Evolutionary conservation across 2,113 vertebrate genomes (phyloP), one percentile per base, ranked within the genome.

Genomic region (Chionodraco myersi): DNA sequence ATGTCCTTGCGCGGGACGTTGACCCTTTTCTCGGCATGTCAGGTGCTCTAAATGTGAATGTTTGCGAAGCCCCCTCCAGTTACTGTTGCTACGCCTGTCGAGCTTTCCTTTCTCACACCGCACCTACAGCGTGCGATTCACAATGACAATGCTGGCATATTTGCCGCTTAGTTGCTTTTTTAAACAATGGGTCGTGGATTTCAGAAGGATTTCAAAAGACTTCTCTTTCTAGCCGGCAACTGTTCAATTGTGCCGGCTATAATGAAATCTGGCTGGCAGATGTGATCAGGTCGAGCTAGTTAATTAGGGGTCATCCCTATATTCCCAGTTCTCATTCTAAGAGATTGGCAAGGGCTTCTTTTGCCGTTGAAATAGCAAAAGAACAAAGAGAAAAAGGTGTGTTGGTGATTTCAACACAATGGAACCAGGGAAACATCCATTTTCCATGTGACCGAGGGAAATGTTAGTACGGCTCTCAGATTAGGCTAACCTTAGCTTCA

Each of bases 1-100:
- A 57, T 49, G 75, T 72, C 83, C 89, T 86, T 77, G 78, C 80
- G 34, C 48, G 44, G 58, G 65, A 66, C 13, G 5, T 36, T 64
- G 34, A 82, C 75, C 78, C 47, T 57, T 65, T 7, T 85, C 48
- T 65, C 49, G 47, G 45, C 41, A 0, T 69, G 64, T 62, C 76
- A 18, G 56, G 2, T 0, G 21, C 41, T 60, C 52, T 15, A n/a
- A 34, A 52, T 30, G 15, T 49, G 21, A 44, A 21, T 2, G 18
- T 53, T 67, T 53, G 26, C 16, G 56, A 2, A 47, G 36, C 21
- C 11, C 36, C 5, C 5, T 16, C 15, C 12, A n/a, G 36, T 45
- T 53, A 30, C 36, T 9, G 47, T 11, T 30, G n/a, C 44, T 56
- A 1, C 5, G 5, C 21, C 57, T 48, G 15, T 47, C 6, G 10